Evolutionary conservation across 23 tunicate genomes (phyloP), one percentile per base, ranked within the genome.

Genomic region (Clavelina lepadiformis): DNA sequence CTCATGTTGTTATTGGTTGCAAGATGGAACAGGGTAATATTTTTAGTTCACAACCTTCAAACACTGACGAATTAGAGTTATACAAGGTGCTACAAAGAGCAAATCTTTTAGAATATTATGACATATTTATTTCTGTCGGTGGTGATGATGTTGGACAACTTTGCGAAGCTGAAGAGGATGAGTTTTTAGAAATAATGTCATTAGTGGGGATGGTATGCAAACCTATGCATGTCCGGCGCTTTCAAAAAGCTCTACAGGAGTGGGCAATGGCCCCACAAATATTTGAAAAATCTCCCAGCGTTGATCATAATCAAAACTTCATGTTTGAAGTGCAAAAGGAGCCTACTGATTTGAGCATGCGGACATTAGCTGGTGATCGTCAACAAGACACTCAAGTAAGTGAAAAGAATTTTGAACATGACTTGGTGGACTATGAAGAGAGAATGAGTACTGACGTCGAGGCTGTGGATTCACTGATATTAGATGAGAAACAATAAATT

Each of bases 121-220:
- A 84, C 24, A 37, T 41, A 21, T 13, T 13, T 53, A 13, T 59
- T 26, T 63, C 7, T 63, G 3, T 11, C 41, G 96, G 96, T 23
- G 96, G 82, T 52, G 87, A 88, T 57, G 83, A 88, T 74, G 76
- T 88, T 1, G 78, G 74, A 63, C 96, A 79, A 58, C 61, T 88
- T 44, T 88, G 82, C 62, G 96, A 88, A 66, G 96, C 96, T 36
- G 82, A 66, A 0, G 98, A 91, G 27, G 98, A 91, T 54, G 98
- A 91, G 33, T 82, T 91, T 36, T 58, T 82, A 0, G 98, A 91
- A 57, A 82, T 91, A 6, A 71, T 82, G 85, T 67, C 91, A 1
- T 37, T 82, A 3, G 83, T 91, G 13, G 98, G 98, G 15, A 91
- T 91, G 98, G 79, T 74, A 11, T 36, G 75, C 34, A 91, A 91